Percentiles rank a stretch among this genome's conserved stretches.
phyloP scores from a whole-genome alignment of 2,797 vertebrate genomes.

The Buceros bicornis region DNA sequence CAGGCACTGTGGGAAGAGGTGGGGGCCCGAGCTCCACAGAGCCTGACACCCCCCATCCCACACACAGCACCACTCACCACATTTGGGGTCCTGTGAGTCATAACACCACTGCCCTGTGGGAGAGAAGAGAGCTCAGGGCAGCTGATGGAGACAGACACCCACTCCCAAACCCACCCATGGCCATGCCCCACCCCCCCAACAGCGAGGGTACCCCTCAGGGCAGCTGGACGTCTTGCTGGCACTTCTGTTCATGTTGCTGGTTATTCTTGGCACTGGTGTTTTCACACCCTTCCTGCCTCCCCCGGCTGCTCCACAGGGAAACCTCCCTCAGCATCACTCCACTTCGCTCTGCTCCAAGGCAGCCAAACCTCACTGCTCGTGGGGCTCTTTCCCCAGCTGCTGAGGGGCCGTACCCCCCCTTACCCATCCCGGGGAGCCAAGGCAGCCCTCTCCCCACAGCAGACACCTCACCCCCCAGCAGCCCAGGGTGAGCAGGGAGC shows the following conservation, averaged over 20 bases:
- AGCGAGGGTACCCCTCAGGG: background rate
- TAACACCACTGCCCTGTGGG: constrained; percentile 73
- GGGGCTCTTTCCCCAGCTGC: background rate
- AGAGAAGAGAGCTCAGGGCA: background rate
- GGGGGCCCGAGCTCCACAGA: background rate
- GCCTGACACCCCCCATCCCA: fast-evolving
- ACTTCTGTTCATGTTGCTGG: background rate
- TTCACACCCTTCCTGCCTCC: background rate
- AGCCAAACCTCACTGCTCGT: background rate
- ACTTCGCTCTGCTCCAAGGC: background rate
- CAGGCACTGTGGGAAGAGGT: fast-evolving
- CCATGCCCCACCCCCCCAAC: fast-evolving
- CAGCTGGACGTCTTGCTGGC: background rate
- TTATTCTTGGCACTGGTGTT: background rate
- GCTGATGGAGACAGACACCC: background rate
- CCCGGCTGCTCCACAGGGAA: constrained; percentile 5
- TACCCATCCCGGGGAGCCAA: background rate
- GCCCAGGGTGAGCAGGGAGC: background rate
- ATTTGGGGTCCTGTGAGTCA: constrained; percentile 62
- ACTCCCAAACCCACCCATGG: background rate
- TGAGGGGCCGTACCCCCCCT: background rate
- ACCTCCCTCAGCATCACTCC: constrained; percentile 20
- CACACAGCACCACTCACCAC: constrained; percentile 59
- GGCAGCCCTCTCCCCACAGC: background rate
- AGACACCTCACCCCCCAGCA: background rate